Evolutionary conservation across 2,888 invertebrate species (phyloP).

Genomic region (Macaria notata): DNA sequence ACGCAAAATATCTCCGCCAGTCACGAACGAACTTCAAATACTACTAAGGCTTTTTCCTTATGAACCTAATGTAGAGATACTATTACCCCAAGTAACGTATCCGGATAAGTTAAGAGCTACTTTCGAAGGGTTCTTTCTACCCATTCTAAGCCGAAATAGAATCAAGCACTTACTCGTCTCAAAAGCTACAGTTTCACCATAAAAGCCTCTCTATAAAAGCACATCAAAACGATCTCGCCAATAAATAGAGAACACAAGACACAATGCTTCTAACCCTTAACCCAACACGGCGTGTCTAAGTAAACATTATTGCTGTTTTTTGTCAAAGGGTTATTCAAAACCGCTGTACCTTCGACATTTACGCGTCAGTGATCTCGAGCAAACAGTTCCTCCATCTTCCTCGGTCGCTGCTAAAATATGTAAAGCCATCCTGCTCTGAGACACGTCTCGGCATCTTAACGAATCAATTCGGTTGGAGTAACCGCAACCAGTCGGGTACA

Average conservation of each 20-base stretch:
- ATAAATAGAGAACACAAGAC: constrained; percentile 22
- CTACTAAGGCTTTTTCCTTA: too few relatives aligned
- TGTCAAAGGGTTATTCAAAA: constrained; percentile 41
- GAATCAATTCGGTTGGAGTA: constrained; percentile 52
- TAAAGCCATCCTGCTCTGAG: constrained; percentile 39
- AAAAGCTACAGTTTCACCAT: constrained; percentile 22
- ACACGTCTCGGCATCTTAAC: constrained; percentile 50
- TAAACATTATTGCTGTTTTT: constrained; percentile 48
- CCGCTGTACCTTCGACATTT: constrained; percentile 39
- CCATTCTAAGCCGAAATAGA: constrained; percentile 13
- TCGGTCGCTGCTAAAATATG: constrained; percentile 37
- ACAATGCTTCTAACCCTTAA: constrained; percentile 23
- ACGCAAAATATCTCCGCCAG: too few relatives aligned
- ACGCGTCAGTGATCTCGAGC: constrained; percentile 47
- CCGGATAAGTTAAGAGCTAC: constrained; percentile 5
- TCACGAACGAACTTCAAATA: too few relatives aligned
- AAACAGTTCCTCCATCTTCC: constrained; percentile 30
- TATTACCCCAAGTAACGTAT: neutral
- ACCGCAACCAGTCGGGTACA: constrained; percentile 51
- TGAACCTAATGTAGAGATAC: too few relatives aligned
- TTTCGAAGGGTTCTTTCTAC: constrained; percentile 7
- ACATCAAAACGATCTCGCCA: constrained; percentile 22
- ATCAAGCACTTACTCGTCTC: constrained; percentile 19
- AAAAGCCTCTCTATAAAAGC: constrained; percentile 20
- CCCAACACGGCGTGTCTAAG: constrained; percentile 33